A percentile compares a stretch with the other conserved stretches of the same genome.
Evolutionary conservation across 2,888 invertebrate species (phyloP).

Genomic region (Melitaea athalia): DNA sequence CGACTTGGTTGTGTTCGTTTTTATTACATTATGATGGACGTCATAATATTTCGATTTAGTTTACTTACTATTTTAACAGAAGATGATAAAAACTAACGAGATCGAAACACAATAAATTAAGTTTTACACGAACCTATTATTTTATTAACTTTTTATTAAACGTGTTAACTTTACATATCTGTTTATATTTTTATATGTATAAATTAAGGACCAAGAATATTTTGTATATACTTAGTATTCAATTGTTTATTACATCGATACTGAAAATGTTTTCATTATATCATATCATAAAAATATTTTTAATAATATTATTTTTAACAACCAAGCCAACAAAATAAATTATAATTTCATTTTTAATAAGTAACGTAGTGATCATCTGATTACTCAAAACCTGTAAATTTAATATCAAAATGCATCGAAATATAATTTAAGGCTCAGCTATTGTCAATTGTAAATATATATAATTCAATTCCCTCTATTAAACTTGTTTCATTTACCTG

Average conservation of each 20-base stretch:
- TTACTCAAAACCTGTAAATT: background rate
- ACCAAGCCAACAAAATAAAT: no score
- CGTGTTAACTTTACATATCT: background rate
- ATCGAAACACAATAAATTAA: no score
- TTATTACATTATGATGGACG: no score
- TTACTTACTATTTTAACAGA: no score
- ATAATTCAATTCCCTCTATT: slow-evolving; percentile 12
- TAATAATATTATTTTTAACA: background rate
- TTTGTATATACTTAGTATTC: slow-evolving; percentile 7
- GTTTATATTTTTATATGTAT: background rate
- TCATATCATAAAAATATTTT: background rate
- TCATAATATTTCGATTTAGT: no score
- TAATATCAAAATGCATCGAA: background rate
- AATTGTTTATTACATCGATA: background rate
- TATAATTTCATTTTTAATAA: background rate
- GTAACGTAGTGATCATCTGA: background rate
- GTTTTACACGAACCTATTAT: background rate
- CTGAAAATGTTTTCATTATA: background rate
- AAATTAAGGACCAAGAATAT: slow-evolving; percentile 6
- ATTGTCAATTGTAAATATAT: slow-evolving; percentile 13
- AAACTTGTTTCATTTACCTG: background rate
- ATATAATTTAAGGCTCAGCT: background rate
- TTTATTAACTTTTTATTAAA: background rate
- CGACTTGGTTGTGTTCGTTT: no score
- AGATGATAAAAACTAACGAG: no score